These are phyloP conservation scores for Bubo blakistoni DNA, from an alignment of 2,113 vertebrate genomes.

Conservation along the genomic window DNA sequence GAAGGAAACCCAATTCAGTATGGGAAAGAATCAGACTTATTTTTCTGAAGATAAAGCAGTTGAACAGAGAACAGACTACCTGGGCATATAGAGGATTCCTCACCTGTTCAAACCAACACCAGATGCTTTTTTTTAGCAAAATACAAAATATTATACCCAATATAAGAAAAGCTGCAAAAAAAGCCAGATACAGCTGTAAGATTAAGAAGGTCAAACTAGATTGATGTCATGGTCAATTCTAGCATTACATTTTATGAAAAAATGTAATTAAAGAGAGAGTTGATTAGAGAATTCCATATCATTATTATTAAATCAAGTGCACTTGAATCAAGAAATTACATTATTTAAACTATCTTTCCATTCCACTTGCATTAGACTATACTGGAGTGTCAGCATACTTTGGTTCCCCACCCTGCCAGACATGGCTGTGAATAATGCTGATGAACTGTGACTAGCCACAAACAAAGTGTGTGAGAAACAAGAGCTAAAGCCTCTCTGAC, in stretches of 20 bases:
- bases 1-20: neutral
- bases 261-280: neutral
- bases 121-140: neutral
- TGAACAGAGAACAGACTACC: neutral
- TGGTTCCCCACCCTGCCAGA: fast-evolving
- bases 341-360: neutral
- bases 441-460: fast-evolving
- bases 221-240: fast-evolving
- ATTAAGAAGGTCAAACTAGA: neutral
- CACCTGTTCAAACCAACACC: neutral
- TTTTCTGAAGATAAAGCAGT: neutral
- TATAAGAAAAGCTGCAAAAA: neutral
- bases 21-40: neutral
- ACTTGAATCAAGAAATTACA: neutral
- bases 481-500: neutral
- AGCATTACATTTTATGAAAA: neutral
- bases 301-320: neutral
- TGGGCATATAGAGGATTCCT: neutral
- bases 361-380: fast-evolving
- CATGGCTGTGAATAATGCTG: fast-evolving
- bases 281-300: neutral
- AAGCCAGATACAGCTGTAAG: neutral
- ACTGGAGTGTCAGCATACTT: fast-evolving
- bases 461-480: fast-evolving
- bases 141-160: neutral